Conservation (phyloP, 2,888 invertebrate species). For the Scaptomyza flava region DNA sequence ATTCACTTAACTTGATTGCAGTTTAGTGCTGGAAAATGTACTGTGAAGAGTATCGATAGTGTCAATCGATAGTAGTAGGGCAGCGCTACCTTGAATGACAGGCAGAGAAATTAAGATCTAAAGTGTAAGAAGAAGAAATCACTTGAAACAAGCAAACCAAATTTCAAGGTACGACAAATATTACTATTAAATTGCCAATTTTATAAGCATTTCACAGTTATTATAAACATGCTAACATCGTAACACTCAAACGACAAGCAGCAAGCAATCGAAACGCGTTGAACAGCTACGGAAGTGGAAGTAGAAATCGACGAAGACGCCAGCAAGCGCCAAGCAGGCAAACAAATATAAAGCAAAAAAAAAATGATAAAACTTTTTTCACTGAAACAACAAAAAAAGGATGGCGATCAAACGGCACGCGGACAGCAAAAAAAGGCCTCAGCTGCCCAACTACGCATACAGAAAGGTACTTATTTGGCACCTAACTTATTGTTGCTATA, state of each 20-base stretch:
- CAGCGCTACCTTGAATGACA: slow-evolving; percentile 37
- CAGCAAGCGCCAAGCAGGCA: slow-evolving; percentile 50
- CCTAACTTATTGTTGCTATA: neutral
- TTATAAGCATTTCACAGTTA: slow-evolving; percentile 17
- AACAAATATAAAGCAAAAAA: slow-evolving; percentile 32
- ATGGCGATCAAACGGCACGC: slow-evolving; percentile 93
- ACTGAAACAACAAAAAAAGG: slow-evolving; percentile 99
- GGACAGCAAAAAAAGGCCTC: slow-evolving; percentile 95
- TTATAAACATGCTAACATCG: slow-evolving; percentile 11
- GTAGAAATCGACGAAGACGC: slow-evolving; percentile 42
- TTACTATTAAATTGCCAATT: slow-evolving; percentile 3
- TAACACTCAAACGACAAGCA: slow-evolving; percentile 4
- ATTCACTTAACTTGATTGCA: neutral
- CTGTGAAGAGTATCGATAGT: slow-evolving; percentile 13
- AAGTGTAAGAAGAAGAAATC: slow-evolving; percentile 39
- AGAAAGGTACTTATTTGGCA: slow-evolving; percentile 90
- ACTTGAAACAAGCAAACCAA: slow-evolving; percentile 53
- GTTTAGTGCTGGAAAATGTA: neutral
- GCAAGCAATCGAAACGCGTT: slow-evolving; percentile 7
- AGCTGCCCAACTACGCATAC: slow-evolving; percentile 98
- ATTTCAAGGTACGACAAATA: slow-evolving; percentile 49
- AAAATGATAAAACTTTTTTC: slow-evolving; percentile 98
- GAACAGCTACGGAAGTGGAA: slow-evolving; percentile 24
- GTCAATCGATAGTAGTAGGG: slow-evolving; percentile 8
- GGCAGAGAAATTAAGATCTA: slow-evolving; percentile 43